These are phyloP conservation scores for Tragelaphus imberbis DNA, from an alignment of 2,113 vertebrate species.

Conservation along the genomic window DNA sequence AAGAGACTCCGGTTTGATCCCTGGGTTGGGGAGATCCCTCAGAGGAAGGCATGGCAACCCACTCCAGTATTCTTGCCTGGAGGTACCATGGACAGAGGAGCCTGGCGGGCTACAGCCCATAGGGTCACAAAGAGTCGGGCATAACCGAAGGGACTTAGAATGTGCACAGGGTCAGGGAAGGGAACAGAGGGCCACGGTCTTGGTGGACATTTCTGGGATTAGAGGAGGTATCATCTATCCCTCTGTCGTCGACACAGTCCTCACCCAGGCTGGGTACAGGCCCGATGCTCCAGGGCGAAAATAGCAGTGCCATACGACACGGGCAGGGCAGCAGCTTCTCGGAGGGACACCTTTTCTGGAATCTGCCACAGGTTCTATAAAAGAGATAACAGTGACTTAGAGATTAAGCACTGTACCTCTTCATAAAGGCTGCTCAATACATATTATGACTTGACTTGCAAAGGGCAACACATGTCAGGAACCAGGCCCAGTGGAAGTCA, in stretches of 20 bases:
- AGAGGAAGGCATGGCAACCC: neutral
- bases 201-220: neutral
- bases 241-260: neutral
- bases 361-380: conserved; percentile 45
- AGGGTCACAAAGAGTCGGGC: fast-evolving
- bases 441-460: neutral
- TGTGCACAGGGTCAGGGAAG: neutral
- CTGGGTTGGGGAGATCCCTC: neutral
- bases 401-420: neutral
- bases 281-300: neutral
- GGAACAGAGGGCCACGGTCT: neutral
- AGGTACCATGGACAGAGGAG: neutral
- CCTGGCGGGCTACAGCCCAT: neutral
- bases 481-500: neutral
- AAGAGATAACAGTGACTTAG: neutral
- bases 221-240: neutral
- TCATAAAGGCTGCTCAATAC: neutral
- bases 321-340: conserved; percentile 30
- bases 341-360: conserved; percentile 21
- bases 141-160: neutral
- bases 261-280: neutral
- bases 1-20: neutral
- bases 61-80: neutral
- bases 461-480: neutral
- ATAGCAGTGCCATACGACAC: conserved; percentile 26